Evolutionary conservation across 1,140 invertebrate species (phyloP).

Genomic region (Calliopsis andreniformis): DNA sequence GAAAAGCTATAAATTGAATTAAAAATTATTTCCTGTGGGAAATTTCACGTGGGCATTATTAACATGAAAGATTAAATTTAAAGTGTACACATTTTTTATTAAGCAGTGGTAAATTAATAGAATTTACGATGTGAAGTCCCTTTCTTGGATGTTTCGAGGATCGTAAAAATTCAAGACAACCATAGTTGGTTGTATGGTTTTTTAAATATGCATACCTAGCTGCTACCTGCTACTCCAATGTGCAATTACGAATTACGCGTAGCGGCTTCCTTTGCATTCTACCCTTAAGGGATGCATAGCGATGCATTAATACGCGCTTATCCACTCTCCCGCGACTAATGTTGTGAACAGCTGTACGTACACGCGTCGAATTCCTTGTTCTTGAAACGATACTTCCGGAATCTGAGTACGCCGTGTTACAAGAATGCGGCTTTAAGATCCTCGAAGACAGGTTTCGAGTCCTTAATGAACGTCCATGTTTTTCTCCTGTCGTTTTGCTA

Average conservation of each 20-base stretch:
- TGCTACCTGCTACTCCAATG: background rate
- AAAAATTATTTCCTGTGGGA: too few relatives aligned
- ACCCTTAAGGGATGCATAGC: background rate
- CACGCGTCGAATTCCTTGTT: background rate
- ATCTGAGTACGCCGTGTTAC: background rate
- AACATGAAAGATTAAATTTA: too few relatives aligned
- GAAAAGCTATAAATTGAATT: too few relatives aligned
- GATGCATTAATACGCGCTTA: background rate
- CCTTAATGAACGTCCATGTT: background rate
- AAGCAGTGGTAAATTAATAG: too few relatives aligned
- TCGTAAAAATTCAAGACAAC: background rate
- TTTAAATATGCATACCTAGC: background rate
- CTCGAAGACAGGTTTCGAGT: conserved; percentile 11
- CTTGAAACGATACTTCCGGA: conserved; percentile 4
- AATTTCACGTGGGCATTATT: too few relatives aligned
- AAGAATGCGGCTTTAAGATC: conserved; percentile 1
- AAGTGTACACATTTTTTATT: too few relatives aligned
- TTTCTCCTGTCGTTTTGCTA: background rate
- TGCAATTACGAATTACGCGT: background rate
- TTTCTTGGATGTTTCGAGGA: background rate
- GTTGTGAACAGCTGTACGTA: background rate
- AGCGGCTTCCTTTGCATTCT: background rate
- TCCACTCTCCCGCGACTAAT: background rate
- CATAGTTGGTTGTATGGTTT: too few relatives aligned
- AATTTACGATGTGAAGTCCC: background rate